phyloP scores from a whole-genome alignment of 2,797 vertebrate genomes.

The Gallirallus australis region DNA sequence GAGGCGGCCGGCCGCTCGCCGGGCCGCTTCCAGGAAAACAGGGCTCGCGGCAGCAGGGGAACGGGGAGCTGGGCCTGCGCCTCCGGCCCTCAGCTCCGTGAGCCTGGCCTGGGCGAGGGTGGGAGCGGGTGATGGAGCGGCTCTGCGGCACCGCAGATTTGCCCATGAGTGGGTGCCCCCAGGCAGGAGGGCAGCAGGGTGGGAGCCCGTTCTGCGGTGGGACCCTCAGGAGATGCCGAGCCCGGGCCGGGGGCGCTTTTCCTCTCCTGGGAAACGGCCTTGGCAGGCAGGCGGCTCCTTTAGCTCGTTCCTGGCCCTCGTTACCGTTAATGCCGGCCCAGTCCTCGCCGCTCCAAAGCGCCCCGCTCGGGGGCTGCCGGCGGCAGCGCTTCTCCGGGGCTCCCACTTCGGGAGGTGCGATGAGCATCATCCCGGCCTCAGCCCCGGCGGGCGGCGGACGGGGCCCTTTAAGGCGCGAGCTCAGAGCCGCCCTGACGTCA shows the following conservation, averaged over 20 bases:
- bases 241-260: neutral
- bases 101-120: neutral
- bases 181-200: neutral
- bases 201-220: fast-evolving
- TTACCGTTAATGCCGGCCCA: neutral
- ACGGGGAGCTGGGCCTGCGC: neutral
- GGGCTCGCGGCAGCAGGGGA: neutral
- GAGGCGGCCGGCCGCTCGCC: neutral
- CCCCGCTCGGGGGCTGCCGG: neutral
- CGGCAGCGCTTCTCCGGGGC: neutral
- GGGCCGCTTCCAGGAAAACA: conserved; percentile 49
- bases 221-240: neutral
- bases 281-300: neutral
- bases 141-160: neutral
- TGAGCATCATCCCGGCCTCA: neutral
- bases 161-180: neutral
- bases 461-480: conserved; percentile 59
- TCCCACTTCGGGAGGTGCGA: neutral
- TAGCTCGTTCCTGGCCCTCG: neutral
- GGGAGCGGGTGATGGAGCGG: neutral
- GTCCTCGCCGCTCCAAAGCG: neutral
- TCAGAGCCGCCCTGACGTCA: conserved; percentile 53
- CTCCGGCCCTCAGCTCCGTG: neutral
- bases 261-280: neutral
- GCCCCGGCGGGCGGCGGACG: neutral